These are phyloP conservation scores for Ryuthela nishihirai DNA, from an alignment of 2,888 invertebrate genomes.

Conservation along the genomic window DNA sequence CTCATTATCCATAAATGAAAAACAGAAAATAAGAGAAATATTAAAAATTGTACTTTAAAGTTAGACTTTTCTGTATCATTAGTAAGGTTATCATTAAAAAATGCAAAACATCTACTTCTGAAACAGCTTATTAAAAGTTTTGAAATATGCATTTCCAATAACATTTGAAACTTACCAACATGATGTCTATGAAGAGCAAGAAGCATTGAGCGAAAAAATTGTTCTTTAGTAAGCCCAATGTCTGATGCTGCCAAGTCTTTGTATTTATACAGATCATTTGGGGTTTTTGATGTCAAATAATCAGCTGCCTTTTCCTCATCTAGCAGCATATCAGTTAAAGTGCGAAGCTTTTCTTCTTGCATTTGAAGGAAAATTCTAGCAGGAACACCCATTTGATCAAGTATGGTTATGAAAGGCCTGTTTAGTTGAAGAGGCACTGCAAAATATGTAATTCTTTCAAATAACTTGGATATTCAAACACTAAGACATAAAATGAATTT, in stretches of 20 bases:
- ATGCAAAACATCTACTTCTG: no score
- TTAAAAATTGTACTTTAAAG: no score
- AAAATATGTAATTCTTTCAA: no score
- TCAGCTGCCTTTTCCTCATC: conserved; percentile 24
- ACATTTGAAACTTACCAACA: conserved; percentile 27
- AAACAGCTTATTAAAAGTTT: no score
- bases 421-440: conserved; percentile 41
- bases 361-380: conserved; percentile 23
- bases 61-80: no score
- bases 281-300: conserved; percentile 23
- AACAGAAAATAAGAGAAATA: no score
- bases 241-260: conserved; percentile 21
- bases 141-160: no score
- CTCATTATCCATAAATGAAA: no score
- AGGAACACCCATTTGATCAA: conserved; percentile 41
- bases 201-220: conserved; percentile 31
- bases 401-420: conserved; percentile 41
- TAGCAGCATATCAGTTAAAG: conserved; percentile 25
- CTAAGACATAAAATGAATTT: no score
- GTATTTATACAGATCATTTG: conserved; percentile 8
- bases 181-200: conserved; percentile 26
- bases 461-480: no score
- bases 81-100: no score
- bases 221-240: conserved; percentile 29
- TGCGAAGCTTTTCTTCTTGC: conserved; percentile 18